phyloP scores from a whole-genome alignment of 2,888 invertebrate genomes.

The Dendrolimus houi region DNA sequence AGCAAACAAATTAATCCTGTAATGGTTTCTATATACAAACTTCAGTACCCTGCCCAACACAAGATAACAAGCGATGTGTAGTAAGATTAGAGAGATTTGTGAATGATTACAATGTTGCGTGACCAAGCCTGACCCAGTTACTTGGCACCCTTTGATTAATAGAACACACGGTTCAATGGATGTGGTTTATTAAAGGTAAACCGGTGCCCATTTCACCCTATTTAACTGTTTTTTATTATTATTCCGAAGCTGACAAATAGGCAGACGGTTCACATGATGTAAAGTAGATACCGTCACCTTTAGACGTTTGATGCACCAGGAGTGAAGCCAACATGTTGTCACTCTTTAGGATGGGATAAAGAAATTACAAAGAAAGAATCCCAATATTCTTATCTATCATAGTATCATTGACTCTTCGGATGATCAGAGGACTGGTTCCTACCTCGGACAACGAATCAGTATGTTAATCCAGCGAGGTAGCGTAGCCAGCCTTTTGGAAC shows the following conservation, averaged over 20 bases:
- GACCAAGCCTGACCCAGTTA: slow-evolving; percentile 16
- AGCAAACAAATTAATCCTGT: not conserved
- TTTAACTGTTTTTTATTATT: not conserved
- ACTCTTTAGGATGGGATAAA: too few relatives aligned
- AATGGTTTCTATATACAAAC: not conserved
- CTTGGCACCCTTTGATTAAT: slow-evolving; percentile 8
- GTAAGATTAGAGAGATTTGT: slow-evolving; percentile 18
- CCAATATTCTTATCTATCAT: too few relatives aligned
- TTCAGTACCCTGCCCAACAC: not conserved
- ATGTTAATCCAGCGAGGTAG: too few relatives aligned
- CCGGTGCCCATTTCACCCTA: not conserved
- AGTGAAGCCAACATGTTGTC: not conserved
- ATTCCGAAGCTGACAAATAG: not conserved
- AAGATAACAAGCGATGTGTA: slow-evolving; percentile 1
- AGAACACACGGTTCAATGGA: not conserved
- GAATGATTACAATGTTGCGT: slow-evolving; percentile 19
- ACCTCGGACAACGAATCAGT: too few relatives aligned
- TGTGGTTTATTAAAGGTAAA: not conserved
- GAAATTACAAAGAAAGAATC: too few relatives aligned
- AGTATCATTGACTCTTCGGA: too few relatives aligned
- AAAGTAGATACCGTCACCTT: not conserved
- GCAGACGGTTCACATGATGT: not conserved
- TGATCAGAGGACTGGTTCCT: too few relatives aligned
- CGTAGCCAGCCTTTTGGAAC: too few relatives aligned
- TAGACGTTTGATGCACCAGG: not conserved